Base-by-base conservation (phyloP, 2,888 invertebrate species). In the Andrena fulva region DNA sequence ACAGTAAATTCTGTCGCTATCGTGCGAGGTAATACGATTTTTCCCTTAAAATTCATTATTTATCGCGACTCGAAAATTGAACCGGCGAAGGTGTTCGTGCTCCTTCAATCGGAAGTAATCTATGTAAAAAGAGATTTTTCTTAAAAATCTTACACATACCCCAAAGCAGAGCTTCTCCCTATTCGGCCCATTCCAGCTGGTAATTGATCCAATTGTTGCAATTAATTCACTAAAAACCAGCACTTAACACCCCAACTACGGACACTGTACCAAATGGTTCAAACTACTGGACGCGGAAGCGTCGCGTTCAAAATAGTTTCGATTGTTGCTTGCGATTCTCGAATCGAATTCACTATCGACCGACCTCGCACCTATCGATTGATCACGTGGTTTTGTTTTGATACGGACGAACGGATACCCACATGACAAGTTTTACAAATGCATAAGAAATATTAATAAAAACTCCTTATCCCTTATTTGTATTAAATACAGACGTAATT, bases 351-450 rank as follows among this genome's bases (percentile, higher is more conserved):
- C 50, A 69, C n/a, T 35, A 29, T 70, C 31, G 16, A 50, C 2
- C 1, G 16, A 80, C 42, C 24, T 70, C 31, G 7, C 27, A 48
- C 29, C 12, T 5, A 33, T 35, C 8, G 7, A 16, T 24, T 4
- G 60, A 50, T 2, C 69, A 71, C 59, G 54, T 62, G 60, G 52
- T 62, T 33, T 76, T 68, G 68, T 63, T 75, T 67, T 68, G 16
- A 27, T 16, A 27, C 8, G 31, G 31, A 62, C 12, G 12, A 78
- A 24, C 31, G 24, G 16, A 5, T 42, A 29, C 5, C n/a, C 1
- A 2, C 10, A 29, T 33, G 24, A 5, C 67, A 27, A 1, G 12
- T 27, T 7, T 10, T 4, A 64, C 31, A 10, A 29, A 10, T 16
- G 59, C 12, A 52, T 24, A n/a, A 31, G 20, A 24, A 20, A 69